Conservation (phyloP, 2,797 vertebrate genomes). For the Neostethus bicornis region DNA sequence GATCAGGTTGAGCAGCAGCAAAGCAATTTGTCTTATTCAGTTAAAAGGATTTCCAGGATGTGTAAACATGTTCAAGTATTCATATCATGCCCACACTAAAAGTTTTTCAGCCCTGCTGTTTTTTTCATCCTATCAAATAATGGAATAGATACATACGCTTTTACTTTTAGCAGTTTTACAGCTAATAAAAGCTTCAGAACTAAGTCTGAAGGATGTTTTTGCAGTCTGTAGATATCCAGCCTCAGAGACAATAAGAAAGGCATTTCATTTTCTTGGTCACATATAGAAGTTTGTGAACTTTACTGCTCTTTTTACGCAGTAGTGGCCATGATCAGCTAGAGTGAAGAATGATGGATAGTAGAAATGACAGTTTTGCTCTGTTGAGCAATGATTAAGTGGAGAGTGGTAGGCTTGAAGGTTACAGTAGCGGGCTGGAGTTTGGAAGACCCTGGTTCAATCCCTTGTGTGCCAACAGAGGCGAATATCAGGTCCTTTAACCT, state of each 20-base stretch:
- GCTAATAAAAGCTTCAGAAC: neutral
- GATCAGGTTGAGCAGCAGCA: constrained; percentile 1
- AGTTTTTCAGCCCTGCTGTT: neutral
- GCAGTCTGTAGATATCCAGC: neutral
- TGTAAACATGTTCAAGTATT: constrained; percentile 7
- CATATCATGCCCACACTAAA: neutral
- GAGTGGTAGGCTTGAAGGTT: too few species aligned
- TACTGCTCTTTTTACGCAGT: too few species aligned
- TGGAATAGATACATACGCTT: neutral
- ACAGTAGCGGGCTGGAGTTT: too few species aligned
- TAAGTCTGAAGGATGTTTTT: neutral
- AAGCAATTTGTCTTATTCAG: constrained; percentile 8
- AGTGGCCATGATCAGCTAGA: too few species aligned
- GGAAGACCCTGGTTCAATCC: too few species aligned
- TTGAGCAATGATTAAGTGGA: too few species aligned
- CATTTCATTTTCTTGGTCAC: neutral
- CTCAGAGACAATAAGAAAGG: neutral
- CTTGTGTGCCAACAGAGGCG: too few species aligned
- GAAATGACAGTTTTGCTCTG: too few species aligned
- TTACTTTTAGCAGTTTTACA: neutral
- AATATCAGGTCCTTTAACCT: too few species aligned
- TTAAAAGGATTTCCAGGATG: constrained; percentile 20
- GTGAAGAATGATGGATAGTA: too few species aligned
- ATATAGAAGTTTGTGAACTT: too few species aligned
- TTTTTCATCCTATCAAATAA: neutral